Percentiles rank a stretch among this genome's conserved stretches.
Conservation (phyloP, 2,888 invertebrate species). For the Coelopa pilipes region DNA sequence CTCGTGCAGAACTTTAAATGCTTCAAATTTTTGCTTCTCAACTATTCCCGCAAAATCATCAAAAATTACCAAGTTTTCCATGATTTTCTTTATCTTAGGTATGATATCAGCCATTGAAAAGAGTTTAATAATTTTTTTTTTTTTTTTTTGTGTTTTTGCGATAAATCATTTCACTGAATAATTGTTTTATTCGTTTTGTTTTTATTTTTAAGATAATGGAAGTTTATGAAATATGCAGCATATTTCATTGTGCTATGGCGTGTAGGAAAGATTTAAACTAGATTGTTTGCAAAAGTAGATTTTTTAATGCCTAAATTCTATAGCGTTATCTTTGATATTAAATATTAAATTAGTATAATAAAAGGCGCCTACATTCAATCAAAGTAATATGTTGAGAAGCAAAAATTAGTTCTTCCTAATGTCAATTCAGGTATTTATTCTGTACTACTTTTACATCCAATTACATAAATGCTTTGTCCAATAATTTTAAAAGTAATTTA, state of each 20-base stretch:
- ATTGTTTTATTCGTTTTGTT: conserved; percentile 1
- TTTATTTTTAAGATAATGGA: conserved; percentile 3
- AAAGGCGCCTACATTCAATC: background rate
- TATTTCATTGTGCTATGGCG: background rate
- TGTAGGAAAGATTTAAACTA: no score
- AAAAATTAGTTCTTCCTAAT: conserved; percentile 1
- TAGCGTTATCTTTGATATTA: background rate
- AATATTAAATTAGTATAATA: background rate
- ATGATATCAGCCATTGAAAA: no score
- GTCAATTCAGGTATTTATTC: conserved; percentile 33
- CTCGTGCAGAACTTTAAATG: no score
- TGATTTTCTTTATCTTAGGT: no score
- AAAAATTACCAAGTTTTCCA: no score
- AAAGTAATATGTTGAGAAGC: conserved; percentile 17
- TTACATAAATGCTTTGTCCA: conserved; percentile 38
- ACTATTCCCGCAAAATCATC: conserved; percentile 37
- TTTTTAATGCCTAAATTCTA: no score
- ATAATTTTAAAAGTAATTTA: conserved; percentile 44
- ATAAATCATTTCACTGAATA: background rate
- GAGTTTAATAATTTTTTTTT: no score
- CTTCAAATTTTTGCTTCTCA: conserved; percentile 50
- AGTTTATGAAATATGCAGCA: background rate
- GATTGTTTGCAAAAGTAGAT: no score
- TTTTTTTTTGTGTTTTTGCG: no score
- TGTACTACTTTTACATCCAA: conserved; percentile 15